Base-by-base conservation (phyloP, 2,797 vertebrate species). In the Hydrophis major region DNA sequence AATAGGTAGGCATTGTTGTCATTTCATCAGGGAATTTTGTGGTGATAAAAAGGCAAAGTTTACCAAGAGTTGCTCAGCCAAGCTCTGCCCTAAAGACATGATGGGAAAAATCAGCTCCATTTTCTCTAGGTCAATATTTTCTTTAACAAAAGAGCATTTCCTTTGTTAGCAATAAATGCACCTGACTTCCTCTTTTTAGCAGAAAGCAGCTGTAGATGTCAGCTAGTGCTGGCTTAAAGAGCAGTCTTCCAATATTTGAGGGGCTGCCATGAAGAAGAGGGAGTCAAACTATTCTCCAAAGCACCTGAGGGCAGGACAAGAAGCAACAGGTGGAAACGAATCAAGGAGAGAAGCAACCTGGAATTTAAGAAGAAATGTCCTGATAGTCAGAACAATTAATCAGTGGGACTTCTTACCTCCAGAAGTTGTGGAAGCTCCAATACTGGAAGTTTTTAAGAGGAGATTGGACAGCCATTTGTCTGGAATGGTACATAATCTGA, bases 121-220 rank as follows among this genome's bases (percentile, higher is more conserved):
- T 25, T 37, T 8, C 90, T 57, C 53, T 86, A 56, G 28, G 91
- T 87, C 18, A 37, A 93, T 92, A 91, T 57, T 93, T 95, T 92
- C 93, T 78, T 50, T 93, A 89, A 28, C 59, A 86, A 95, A 92
- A 0, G 61, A 0, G 4, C 8, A 11, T 93, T 95, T 97, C 95
- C 95, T 92, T 89, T 90, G 53, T 22, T 4, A 8, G 16, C 20
- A 89, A 74, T 27, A 90, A 56, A 93, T 28, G 57, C 47, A 55
- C 6, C 47, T 2, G 4, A 66, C 87, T 25, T 91, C 63, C 94
- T 96, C 47, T 95, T 94, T 93, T 93, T 90, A 59, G 92, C 91
- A 93, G 95, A 92, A 93, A 94, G 94, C 94, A 94, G 93, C 94
- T 56, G 90, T 6, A 22, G 89, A n/a, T 92, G 88, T 57, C 94